A percentile compares a stretch with the other conserved stretches of the same genome.
These are phyloP conservation scores for Corythornis vintsioides DNA, from an alignment of 2,113 vertebrate genomes.

Conservation along the genomic window DNA sequence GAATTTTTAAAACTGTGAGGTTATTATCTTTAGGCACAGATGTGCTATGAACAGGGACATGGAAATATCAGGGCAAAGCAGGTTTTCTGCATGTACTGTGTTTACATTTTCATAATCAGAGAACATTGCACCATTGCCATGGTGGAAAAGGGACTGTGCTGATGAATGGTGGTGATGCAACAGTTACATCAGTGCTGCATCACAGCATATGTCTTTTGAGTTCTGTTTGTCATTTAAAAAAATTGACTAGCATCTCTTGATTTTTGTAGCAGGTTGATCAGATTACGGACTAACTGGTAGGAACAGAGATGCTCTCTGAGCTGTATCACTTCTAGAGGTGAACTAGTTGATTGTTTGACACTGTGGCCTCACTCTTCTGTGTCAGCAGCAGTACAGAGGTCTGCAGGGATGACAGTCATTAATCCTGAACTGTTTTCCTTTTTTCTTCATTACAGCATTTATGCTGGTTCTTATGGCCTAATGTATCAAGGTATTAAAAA, in stretches of 20 bases:
- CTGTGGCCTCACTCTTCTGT: neutral
- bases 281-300: neutral
- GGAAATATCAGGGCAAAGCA: neutral
- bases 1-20: neutral
- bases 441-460: neutral
- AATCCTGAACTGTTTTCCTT: neutral
- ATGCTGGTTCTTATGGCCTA: neutral
- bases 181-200: neutral
- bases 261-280: neutral
- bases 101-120: neutral
- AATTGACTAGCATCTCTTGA: neutral
- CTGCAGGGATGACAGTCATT: neutral
- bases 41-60: neutral
- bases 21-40: neutral
- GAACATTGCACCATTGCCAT: neutral
- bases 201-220: neutral
- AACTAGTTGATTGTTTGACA: neutral
- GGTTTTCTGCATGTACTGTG: neutral
- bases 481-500: neutral
- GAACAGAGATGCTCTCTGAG: neutral
- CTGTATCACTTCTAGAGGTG: neutral
- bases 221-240: neutral
- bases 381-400: neutral
- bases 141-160: neutral
- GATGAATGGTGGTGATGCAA: neutral